Conservation (phyloP, 1,140 invertebrate species). For the Saxidomus purpurata region DNA sequence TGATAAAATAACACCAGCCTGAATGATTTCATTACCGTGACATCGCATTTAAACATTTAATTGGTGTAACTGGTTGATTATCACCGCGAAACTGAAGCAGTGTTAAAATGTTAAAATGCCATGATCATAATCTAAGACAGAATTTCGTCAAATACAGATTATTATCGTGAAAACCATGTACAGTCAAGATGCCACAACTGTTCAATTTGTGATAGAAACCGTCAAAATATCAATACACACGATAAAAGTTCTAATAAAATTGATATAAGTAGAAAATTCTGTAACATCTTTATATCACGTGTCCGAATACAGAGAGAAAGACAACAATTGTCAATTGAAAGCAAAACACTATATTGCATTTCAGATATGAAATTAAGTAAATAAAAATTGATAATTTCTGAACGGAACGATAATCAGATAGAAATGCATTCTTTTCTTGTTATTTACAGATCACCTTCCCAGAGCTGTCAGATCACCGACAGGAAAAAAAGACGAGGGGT, state of each 20-base stretch:
- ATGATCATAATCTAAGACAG: background rate
- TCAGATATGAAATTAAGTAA: no score
- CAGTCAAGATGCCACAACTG: constrained; percentile 7
- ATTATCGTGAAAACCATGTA: background rate
- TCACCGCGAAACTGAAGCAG: background rate
- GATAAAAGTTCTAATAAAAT: no score
- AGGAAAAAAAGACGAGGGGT: constrained; percentile 87
- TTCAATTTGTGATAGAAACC: no score
- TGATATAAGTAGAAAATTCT: no score
- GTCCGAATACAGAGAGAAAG: no score
- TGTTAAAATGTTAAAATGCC: background rate
- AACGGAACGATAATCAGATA: no score
- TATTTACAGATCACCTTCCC: constrained; percentile 85
- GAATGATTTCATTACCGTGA: constrained; percentile 14
- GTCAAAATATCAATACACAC: no score
- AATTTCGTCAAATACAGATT: background rate
- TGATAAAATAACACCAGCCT: constrained; percentile 17
- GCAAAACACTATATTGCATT: no score
- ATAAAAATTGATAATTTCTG: no score
- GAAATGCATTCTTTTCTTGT: no score
- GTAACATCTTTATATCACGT: no score
- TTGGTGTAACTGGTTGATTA: background rate
- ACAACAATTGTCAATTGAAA: no score
- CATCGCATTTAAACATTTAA: constrained; percentile 6
- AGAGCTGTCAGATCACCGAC: constrained; percentile 87